Evolutionary conservation across 2,888 invertebrate species (phyloP).

Genomic region (Smittia sp.): DNA sequence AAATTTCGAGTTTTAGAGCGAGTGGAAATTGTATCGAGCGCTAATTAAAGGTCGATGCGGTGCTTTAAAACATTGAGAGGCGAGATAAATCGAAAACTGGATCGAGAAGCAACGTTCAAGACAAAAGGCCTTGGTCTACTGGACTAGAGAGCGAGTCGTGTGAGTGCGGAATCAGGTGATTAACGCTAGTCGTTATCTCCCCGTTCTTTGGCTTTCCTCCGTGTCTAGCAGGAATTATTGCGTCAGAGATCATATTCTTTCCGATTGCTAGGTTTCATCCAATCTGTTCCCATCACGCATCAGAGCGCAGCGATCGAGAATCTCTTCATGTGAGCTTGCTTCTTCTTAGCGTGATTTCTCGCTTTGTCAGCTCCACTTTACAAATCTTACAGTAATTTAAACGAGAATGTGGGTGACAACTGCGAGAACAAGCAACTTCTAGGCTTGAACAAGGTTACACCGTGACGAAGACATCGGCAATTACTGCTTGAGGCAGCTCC

Average conservation of each 20-base stretch:
- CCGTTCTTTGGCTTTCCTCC: neutral
- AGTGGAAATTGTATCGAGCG: neutral
- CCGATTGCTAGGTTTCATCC: neutral
- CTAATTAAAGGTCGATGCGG: slow-evolving; percentile 12
- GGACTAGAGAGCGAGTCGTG: slow-evolving; percentile 6
- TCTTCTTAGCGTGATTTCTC: neutral
- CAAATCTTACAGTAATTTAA: slow-evolving; percentile 7
- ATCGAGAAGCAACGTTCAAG: neutral
- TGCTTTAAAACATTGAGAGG: neutral
- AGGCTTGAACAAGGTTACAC: slow-evolving; percentile 14
- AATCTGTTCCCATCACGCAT: neutral
- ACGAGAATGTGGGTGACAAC: slow-evolving; percentile 31
- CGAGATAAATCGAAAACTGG: neutral
- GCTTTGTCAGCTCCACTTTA: neutral
- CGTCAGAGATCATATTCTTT: neutral
- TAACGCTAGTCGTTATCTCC: slow-evolving; percentile 14
- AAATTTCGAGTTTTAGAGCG: neutral
- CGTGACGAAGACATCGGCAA: neutral
- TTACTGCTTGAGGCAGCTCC: neutral
- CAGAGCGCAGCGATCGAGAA: neutral
- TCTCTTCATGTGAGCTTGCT: neutral
- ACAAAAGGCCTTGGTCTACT: slow-evolving; percentile 30
- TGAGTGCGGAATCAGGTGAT: neutral
- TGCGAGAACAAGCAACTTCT: slow-evolving; percentile 20
- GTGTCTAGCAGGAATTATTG: neutral